Evolutionary conservation across 1,140 invertebrate species (phyloP).

Genomic region (Aphelinus atriplicis): DNA sequence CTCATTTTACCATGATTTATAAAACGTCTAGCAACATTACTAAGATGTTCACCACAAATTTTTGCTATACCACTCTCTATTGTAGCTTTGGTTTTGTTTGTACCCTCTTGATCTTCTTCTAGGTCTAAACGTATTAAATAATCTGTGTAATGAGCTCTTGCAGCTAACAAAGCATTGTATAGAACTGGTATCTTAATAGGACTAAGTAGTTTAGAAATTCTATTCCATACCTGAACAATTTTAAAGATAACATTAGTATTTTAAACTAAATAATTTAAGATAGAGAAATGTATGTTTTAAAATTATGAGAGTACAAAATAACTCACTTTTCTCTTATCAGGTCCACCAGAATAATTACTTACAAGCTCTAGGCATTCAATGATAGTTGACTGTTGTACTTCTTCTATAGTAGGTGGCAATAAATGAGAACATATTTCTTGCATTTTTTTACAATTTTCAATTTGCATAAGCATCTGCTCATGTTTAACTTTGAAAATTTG

Average conservation of each 20-base stretch:
- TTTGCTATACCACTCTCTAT: slow-evolving; percentile 50
- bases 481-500: slow-evolving; percentile 51
- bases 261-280: slow-evolving; percentile 24
- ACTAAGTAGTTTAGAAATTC: slow-evolving; percentile 48
- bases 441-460: slow-evolving; percentile 53
- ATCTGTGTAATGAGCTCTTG: slow-evolving; percentile 49
- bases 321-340: slow-evolving; percentile 48
- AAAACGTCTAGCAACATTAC: slow-evolving; percentile 43
- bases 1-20: slow-evolving; percentile 41
- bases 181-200: slow-evolving; percentile 50
- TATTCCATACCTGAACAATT: slow-evolving; percentile 50
- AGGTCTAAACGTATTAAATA: slow-evolving; percentile 47
- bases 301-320: slow-evolving; percentile 1
- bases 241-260: slow-evolving; percentile 14
- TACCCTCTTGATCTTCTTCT: slow-evolving; percentile 29
- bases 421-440: slow-evolving; percentile 53
- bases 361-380: slow-evolving; percentile 50
- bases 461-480: slow-evolving; percentile 48
- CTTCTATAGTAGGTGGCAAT: slow-evolving; percentile 49
- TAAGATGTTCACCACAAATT: slow-evolving; percentile 52
- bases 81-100: slow-evolving; percentile 30
- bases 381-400: slow-evolving; percentile 49
- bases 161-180: slow-evolving; percentile 54
- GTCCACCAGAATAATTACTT: slow-evolving; percentile 49
- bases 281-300: slow-evolving; percentile 15